Percentiles rank a stretch among this genome's conserved stretches.
These are phyloP conservation scores for Lasioglossum pauxillum DNA, from an alignment of 2,888 invertebrate genomes.

Conservation along the genomic window DNA sequence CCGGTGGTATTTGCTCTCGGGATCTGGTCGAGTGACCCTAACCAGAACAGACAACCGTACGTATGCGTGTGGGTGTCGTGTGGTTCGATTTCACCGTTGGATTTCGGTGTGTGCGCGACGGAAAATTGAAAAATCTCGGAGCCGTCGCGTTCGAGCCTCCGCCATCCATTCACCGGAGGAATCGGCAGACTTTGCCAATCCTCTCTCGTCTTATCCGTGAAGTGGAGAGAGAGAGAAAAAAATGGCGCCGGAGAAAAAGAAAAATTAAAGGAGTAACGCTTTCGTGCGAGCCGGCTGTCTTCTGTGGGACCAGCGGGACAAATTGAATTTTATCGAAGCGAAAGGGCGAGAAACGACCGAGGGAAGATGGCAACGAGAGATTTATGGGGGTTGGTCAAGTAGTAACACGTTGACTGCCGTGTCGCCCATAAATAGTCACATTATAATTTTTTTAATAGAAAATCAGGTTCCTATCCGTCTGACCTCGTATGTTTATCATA, in stretches of 20 bases:
- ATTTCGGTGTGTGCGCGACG: slow-evolving; percentile 4
- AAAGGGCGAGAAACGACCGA: neutral
- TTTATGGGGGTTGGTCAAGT: neutral
- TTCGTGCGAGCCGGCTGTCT: slow-evolving; percentile 2
- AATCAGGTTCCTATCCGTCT: too few relatives aligned
- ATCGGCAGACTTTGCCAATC: slow-evolving; percentile 27
- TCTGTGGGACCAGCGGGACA: slow-evolving; percentile 18
- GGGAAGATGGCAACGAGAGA: neutral
- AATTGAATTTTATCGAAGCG: slow-evolving; percentile 53
- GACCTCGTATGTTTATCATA: too few relatives aligned
- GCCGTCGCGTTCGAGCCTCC: slow-evolving; percentile 10
- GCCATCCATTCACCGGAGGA: slow-evolving; percentile 22
- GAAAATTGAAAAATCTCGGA: slow-evolving; percentile 40
- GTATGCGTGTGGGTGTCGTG: neutral
- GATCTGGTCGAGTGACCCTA: neutral
- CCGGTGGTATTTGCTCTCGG: slow-evolving; percentile 4
- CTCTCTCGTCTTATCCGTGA: neutral
- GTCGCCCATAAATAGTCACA: neutral
- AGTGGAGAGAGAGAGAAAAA: neutral
- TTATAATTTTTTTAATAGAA: slow-evolving; percentile 14
- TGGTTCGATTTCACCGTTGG: slow-evolving; percentile 21
- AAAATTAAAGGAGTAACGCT: neutral
- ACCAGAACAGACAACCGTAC: neutral
- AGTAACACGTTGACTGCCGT: neutral
- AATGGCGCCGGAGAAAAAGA: neutral